Evolutionary conservation across 1,140 invertebrate species (phyloP).

Genomic region (Heliconius hermathena): DNA sequence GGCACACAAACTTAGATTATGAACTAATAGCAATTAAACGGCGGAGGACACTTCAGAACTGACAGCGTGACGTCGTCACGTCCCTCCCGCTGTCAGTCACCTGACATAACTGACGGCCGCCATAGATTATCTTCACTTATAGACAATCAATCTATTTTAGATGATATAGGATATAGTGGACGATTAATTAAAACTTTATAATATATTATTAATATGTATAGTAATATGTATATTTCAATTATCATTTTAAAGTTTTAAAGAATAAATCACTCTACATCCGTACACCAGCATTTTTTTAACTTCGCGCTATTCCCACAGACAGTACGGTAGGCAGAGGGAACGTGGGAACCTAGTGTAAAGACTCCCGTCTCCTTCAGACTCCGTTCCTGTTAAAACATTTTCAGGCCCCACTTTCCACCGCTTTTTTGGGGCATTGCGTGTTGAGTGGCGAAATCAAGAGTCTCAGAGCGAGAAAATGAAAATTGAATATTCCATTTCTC

Average conservation of each 20-base stretch:
- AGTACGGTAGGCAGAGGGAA: too few species aligned
- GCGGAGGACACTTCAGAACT: background rate
- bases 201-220: background rate
- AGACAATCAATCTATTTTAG: conserved; percentile 10
- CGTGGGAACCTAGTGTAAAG: too few species aligned
- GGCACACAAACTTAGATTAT: conserved; percentile 4
- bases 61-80: background rate
- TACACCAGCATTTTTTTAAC: too few species aligned
- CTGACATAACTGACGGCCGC: background rate
- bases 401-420: too few species aligned
- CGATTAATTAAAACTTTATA: background rate
- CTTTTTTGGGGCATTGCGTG: too few species aligned
- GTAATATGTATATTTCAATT: background rate
- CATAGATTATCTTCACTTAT: conserved; percentile 9
- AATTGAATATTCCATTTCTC: too few species aligned
- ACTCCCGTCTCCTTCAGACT: too few species aligned
- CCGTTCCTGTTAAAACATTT: too few species aligned
- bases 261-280: too few species aligned
- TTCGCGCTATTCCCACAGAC: too few species aligned
- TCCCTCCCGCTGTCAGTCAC: conserved; percentile 1
- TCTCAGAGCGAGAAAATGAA: too few species aligned
- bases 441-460: too few species aligned
- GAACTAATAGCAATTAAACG: conserved; percentile 14
- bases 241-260: background rate
- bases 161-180: background rate